These are phyloP conservation scores for Neotoxoptera formosana DNA, from an alignment of 1,140 invertebrate species.

Conservation along the genomic window DNA sequence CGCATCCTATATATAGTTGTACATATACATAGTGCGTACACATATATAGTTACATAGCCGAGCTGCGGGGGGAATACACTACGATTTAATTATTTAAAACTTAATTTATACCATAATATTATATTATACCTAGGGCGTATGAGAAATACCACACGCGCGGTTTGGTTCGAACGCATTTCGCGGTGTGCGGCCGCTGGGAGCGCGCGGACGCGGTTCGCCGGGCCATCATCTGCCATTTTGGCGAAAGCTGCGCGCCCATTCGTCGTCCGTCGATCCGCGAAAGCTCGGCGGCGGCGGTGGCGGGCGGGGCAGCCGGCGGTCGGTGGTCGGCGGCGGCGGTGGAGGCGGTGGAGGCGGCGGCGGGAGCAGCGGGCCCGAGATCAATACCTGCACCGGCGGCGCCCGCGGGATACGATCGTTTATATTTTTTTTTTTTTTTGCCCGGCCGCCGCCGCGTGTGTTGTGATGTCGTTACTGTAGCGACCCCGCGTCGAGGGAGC, in stretches of 20 bases:
- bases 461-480: conserved; percentile 58
- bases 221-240: conserved; percentile 48
- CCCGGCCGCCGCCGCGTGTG: conserved; percentile 26
- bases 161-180: not conserved
- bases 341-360: too few species aligned
- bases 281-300: not conserved
- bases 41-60: too few species aligned
- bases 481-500: conserved; percentile 45
- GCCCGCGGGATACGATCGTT: conserved; percentile 10
- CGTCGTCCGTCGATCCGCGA: conserved; percentile 48
- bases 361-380: not conserved
- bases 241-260: conserved; percentile 51
- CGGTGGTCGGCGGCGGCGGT: not conserved
- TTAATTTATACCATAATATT: too few species aligned
- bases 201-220: not conserved
- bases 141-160: not conserved
- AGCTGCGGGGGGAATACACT: too few species aligned
- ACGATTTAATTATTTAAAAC: too few species aligned
- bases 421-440: not conserved
- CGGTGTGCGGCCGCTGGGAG: not conserved
- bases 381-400: conserved; percentile 42
- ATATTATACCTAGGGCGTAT: not conserved
- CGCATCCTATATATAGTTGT: too few species aligned
- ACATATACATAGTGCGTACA: too few species aligned
- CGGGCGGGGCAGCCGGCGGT: not conserved